Evolutionary conservation across 2,888 invertebrate genomes (phyloP), one percentile per base, ranked within the genome.

Genomic region (Congeria kusceri): DNA sequence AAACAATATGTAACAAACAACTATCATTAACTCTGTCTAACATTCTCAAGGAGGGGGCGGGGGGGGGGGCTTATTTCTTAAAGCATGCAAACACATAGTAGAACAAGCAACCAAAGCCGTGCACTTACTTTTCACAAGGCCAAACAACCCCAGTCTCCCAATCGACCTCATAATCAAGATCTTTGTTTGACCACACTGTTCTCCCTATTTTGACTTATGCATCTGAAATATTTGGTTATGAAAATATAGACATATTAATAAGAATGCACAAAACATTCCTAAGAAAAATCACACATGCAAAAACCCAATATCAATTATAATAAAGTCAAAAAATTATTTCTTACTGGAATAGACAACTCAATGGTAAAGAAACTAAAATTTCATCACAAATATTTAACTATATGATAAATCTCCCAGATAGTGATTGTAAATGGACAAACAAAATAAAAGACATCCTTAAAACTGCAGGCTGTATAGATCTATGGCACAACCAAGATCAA

Each of bases 1-100:
- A 27, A 62, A 3, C 1, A 39, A 29, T 23, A 68, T 23, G 72
- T 77, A 28, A 47, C 47, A 0, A 61, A 76, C 28, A 59, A 49
- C 9, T 76, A 65, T 53, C 32, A 57, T n/a, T 57, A 23, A 4
- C 57, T n/a, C 23, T 11, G 13, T 57, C 23, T 57, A 11, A 57
- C 13, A 20, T 23, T 57, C 57, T 57, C 23, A 57, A 57, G 28
- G 20, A 27, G 9, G 4, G 32, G 32, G 9, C 9, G 11, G 23
- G 23, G 28, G 20, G 13, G 9, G 4, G 32, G 32, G 9, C 9
- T 9, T 32, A 7, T 57, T 57, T 57, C 23, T 57, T 20, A 57
- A 57, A 27, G 57, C 57, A 18, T 13, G 57, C 23, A 57, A 57
- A 23, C 57, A 57, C 23, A 23, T 57, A 28, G 57, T 11, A 4